Percentiles rank a stretch among this genome's conserved stretches.
Evolutionary conservation across 2,113 vertebrate genomes (phyloP).

Genomic region (Prochilodus magdalenae): DNA sequence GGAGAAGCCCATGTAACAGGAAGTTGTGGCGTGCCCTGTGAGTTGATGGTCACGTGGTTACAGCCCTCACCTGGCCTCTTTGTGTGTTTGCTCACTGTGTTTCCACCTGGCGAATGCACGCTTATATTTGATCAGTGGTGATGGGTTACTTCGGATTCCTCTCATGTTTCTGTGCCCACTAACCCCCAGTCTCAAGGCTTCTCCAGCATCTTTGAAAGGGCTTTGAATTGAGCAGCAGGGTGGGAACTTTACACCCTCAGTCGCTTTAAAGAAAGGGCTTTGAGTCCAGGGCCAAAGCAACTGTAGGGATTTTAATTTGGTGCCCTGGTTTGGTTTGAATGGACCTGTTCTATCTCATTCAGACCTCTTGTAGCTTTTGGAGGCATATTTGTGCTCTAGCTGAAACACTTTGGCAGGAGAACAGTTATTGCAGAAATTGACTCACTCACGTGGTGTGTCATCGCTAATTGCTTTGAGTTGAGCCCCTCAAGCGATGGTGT

Average conservation of each 20-base stretch:
- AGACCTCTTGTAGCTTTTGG: neutral
- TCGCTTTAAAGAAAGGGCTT: neutral
- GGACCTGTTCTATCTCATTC: neutral
- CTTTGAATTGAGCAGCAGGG: neutral
- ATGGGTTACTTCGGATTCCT: neutral
- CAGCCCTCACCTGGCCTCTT: conserved; percentile 27
- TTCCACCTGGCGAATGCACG: neutral
- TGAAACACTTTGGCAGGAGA: neutral
- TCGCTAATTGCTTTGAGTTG: neutral
- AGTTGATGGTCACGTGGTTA: conserved; percentile 1
- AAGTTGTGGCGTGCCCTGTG: conserved; percentile 11
- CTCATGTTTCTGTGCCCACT: neutral
- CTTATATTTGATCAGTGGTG: neutral
- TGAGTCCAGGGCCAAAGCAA: neutral
- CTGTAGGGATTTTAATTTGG: neutral
- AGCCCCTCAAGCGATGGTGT: neutral
- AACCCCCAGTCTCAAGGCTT: neutral
- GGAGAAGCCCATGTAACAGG: conserved; percentile 28
- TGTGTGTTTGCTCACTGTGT: conserved; percentile 25
- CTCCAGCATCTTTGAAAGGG: neutral
- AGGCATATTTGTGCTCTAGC: neutral
- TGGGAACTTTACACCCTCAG: neutral
- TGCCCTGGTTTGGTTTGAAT: neutral
- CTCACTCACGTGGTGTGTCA: neutral
- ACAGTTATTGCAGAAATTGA: conserved; percentile 16